Evolutionary conservation across 1,140 invertebrate genomes (phyloP), one percentile per base, ranked within the genome.

Genomic region (Riptortus pedestris): DNA sequence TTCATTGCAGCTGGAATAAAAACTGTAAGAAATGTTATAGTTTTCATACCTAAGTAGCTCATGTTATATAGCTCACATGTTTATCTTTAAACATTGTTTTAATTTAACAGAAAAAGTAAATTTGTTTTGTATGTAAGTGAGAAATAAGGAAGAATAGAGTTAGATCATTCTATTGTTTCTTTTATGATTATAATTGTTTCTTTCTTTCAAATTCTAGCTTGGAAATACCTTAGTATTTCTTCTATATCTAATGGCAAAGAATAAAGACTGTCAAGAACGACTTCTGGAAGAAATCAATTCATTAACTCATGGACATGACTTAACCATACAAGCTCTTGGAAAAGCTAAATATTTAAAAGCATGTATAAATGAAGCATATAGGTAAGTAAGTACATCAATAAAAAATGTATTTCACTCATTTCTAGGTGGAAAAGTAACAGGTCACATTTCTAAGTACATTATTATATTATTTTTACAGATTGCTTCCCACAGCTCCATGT

Each of bases 1-100:
- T 91, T 91, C 70, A 87, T 91, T 68, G 86, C 88, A 1, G 87
- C 88, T 26, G 89, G 88, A 52, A 91, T 91, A 72, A 86, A 90
- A 74, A 91, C 89, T 68, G 86, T 88, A 72, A 78, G 73, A 68
- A 62, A 59, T 24, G n/a, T 7, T 7, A 51, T 51, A 11, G 11
- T n/a, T n/a, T n/a, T n/a, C n/a, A n/a, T n/a, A n/a, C n/a, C n/a
- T n/a, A n/a, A n/a, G n/a, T n/a, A n/a, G n/a, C n/a, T n/a, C n/a
- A n/a, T n/a, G n/a, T n/a, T n/a, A n/a, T n/a, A n/a, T n/a, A n/a
- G n/a, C n/a, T n/a, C n/a, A n/a, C 11, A 43, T 43, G 11, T 43
- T 43, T 43, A 11, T 43, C 11, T 11, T 43, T 43, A 43, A 43
- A 43, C 11, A n/a, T 43, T 11, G n/a, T 11, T 43, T 43, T 11